These are phyloP conservation scores for Dysmachus trigonus DNA, from an alignment of 2,888 invertebrate genomes.

Conservation along the genomic window DNA sequence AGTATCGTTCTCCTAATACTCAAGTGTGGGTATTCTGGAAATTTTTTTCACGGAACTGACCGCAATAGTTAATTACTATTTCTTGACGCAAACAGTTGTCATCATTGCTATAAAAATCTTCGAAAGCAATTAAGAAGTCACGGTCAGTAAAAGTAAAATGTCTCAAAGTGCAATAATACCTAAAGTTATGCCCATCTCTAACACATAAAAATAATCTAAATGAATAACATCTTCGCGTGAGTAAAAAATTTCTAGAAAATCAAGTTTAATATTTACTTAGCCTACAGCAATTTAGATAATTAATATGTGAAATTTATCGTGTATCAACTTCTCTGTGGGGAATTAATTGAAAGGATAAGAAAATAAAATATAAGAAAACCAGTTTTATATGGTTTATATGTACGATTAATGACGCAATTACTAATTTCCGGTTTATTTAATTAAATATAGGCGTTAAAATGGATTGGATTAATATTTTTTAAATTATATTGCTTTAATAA, in stretches of 20 bases:
- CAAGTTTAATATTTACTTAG: neutral
- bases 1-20: too few relatives aligned
- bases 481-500: neutral
- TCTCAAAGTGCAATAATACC: neutral
- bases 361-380: neutral
- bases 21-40: too few relatives aligned
- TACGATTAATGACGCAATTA: neutral
- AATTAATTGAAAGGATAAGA: neutral
- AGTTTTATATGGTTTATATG: neutral
- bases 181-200: neutral
- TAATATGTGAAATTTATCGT: neutral
- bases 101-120: neutral
- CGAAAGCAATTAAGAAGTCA: neutral
- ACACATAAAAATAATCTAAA: neutral
- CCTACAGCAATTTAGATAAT: neutral
- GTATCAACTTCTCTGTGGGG: neutral
- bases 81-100: neutral
- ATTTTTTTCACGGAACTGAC: neutral
- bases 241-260: neutral
- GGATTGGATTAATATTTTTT: neutral
- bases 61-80: neutral
- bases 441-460: neutral
- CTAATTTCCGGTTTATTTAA: neutral
- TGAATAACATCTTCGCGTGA: neutral
- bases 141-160: neutral